Percentiles rank a stretch among this genome's conserved stretches.
These are phyloP conservation scores for Sipha maydis DNA, from an alignment of 2,888 invertebrate species.

Conservation along the genomic window DNA sequence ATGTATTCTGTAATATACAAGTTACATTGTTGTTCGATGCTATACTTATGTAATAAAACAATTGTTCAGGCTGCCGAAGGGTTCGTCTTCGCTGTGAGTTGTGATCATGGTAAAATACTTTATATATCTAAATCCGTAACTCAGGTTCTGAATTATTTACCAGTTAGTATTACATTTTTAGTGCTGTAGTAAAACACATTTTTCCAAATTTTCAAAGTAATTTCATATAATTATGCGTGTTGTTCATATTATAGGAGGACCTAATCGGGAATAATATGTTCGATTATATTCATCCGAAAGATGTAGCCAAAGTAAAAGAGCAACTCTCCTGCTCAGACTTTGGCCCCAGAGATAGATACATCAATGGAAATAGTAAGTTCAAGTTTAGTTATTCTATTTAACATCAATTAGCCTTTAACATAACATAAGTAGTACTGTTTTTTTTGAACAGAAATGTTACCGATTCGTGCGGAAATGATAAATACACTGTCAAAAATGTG, in stretches of 20 bases:
- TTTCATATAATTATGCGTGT: background rate
- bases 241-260: constrained; percentile 74
- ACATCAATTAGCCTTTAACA: background rate
- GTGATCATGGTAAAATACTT: constrained; percentile 88
- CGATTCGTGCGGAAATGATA: constrained; percentile 86
- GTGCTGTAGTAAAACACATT: background rate
- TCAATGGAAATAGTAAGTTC: constrained; percentile 89
- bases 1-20: no score
- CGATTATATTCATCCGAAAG: constrained; percentile 93
- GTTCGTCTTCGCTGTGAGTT: constrained; percentile 91
- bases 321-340: constrained; percentile 91
- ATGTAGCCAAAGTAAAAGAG: constrained; percentile 93
- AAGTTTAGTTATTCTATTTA: background rate
- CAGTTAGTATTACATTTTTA: constrained; percentile 71
- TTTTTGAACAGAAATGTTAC: constrained; percentile 87
- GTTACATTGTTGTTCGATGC: no score
- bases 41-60: background rate
- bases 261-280: constrained; percentile 92
- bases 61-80: constrained; percentile 82
- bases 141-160: constrained; percentile 82
- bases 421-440: background rate
- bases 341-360: constrained; percentile 86
- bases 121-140: constrained; percentile 91
- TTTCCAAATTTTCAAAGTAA: background rate
- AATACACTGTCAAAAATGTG: constrained; percentile 81